A percentile compares a stretch with the other conserved stretches of the same genome.
Evolutionary conservation across 92 coral and sea anemone species (phyloP).

Genomic region (Actinernus sp.): DNA sequence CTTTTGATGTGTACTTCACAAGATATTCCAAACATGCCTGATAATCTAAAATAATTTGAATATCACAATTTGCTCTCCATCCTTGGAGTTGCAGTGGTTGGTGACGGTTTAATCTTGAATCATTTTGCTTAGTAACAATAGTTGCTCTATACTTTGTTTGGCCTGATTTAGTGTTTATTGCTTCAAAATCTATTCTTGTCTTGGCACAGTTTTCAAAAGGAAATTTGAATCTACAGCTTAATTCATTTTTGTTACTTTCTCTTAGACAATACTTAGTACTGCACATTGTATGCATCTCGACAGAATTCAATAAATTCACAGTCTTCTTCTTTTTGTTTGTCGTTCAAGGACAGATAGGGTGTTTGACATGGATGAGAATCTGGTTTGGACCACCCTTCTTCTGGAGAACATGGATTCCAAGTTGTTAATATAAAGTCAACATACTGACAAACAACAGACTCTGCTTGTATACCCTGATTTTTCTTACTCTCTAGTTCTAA

Average conservation of each 20-base stretch:
- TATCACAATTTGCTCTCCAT: slow-evolving; percentile 79
- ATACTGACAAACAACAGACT: slow-evolving; percentile 66
- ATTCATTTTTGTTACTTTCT: slow-evolving; percentile 6
- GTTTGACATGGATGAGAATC: slow-evolving; percentile 69
- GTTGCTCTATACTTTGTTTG: slow-evolving; percentile 52
- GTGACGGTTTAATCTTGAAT: slow-evolving; percentile 65
- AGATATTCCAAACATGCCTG: slow-evolving; percentile 70
- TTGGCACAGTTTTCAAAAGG: slow-evolving; percentile 53
- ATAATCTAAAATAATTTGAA: slow-evolving; percentile 47
- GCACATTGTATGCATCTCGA: slow-evolving; percentile 56
- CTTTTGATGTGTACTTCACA: slow-evolving; percentile 68
- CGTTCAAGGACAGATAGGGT: slow-evolving; percentile 37
- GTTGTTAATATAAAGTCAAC: slow-evolving; percentile 72
- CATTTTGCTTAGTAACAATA: slow-evolving; percentile 66
- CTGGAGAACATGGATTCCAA: slow-evolving; percentile 78
- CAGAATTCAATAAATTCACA: slow-evolving; percentile 60
- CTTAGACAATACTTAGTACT: slow-evolving; percentile 66
- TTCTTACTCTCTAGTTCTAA: slow-evolving; percentile 26
- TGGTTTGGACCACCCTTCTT: slow-evolving; percentile 79
- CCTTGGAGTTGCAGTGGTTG: slow-evolving; percentile 74
- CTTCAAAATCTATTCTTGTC: slow-evolving; percentile 57
- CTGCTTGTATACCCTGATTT: slow-evolving; percentile 50
- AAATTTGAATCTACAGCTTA: slow-evolving; percentile 65
- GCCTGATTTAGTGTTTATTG: slow-evolving; percentile 44
- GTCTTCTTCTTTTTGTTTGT: slow-evolving; percentile 37